Evolutionary conservation across 2,888 invertebrate genomes (phyloP).

Genomic region (Cheilosia vulpina): DNA sequence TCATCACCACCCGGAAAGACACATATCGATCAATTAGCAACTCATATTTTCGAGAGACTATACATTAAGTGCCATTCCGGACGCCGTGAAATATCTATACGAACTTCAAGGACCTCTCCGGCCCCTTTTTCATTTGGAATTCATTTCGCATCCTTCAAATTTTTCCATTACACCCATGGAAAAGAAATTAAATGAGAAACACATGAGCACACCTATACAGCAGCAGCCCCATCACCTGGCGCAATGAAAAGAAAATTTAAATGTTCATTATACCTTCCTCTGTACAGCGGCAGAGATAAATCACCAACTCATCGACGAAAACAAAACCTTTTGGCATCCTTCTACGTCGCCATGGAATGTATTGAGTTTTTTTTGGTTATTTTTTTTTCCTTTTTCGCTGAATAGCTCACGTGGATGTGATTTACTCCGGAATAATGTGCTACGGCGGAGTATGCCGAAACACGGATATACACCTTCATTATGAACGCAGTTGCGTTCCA

Average conservation of each 20-base stretch:
- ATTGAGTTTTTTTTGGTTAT: neutral
- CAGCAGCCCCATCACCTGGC: neutral
- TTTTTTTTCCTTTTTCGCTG: neutral
- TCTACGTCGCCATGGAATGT: neutral
- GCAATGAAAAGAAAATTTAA: constrained; percentile 36
- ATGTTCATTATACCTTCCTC: constrained; percentile 38
- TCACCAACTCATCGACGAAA: neutral
- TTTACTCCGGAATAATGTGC: constrained; percentile 33
- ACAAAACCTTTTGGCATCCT: constrained; percentile 10
- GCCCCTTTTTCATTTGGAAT: constrained; percentile 4
- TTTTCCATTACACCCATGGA: neutral
- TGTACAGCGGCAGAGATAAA: neutral
- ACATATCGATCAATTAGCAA: no score
- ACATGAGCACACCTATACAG: neutral
- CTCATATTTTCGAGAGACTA: no score
- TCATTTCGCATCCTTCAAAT: constrained; percentile 23
- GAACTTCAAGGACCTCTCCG: neutral
- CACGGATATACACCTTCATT: constrained; percentile 26
- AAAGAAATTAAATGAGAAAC: neutral
- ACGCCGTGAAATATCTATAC: neutral
- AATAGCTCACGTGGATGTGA: constrained; percentile 25
- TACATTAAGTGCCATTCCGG: no score
- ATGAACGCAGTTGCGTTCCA: neutral
- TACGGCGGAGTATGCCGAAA: neutral
- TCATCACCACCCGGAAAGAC: no score